Base-by-base conservation (phyloP, 2,113 vertebrate species). In the Silurus glanis region DNA sequence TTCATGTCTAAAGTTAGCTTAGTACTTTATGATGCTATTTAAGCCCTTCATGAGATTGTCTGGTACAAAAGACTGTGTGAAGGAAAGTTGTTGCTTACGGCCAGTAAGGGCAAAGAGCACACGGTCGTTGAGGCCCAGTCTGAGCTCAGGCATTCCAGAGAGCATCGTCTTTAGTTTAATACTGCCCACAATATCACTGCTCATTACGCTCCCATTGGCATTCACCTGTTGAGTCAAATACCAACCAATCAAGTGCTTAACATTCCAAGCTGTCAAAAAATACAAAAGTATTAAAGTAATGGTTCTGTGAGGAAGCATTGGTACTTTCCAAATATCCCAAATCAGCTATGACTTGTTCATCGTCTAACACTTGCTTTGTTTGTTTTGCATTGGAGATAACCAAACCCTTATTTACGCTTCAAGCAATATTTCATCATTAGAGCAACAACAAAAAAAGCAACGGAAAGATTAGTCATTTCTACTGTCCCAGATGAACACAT, bases 81-180 rank as follows among this genome's bases (percentile, higher is more conserved):
- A 21, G 55, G 56, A 2, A 21, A 58, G n/a, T 45, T 59, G 81
- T 55, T 61, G 88, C 97, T 88, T 95, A 98, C 97, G 95, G 81
- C 97, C 97, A 0, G 96, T 97, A 81, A 98, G 95, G 72, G 96
- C 94, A 45, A 98, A 97, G 49, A 98, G 97, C 85, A 97, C 95
- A 0, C 96, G 93, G 86, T 98, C 97, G 0, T 98, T 98, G 79
- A 98, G 94, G 69, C 97, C 97, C 4, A 98, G 93, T 25, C 97
- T 93, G 55, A 98, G 95, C 91, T 98, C 97, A 0, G 97, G 97
- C 97, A 98, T 98, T 71, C 97, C 97, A 0, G 97, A 97, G 72
- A 98, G 92, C 93, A 97, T 97, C 8, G 97, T 97, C 90, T 96
- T 97, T 88, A 98, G 95, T 89, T 96, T 97, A 91, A 98, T 96